Conservation (phyloP, 2,888 invertebrate species). For the Drosophila aldrichi region DNA sequence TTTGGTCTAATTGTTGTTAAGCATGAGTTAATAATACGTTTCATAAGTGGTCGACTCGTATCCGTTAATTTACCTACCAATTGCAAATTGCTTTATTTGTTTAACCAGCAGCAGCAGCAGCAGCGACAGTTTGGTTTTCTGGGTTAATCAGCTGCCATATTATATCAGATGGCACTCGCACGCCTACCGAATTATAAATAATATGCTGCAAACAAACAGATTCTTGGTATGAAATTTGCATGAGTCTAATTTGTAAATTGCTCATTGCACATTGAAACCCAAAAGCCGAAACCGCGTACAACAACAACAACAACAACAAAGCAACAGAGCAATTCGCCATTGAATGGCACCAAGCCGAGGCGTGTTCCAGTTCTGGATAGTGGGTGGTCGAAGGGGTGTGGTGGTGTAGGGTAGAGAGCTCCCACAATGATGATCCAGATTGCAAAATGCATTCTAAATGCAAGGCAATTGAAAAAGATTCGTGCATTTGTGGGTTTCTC, state of each 20-base stretch:
- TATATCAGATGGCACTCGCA: conserved; percentile 26
- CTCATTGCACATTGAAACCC: conserved; percentile 57
- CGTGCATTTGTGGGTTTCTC: conserved; percentile 44
- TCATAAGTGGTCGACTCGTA: background rate
- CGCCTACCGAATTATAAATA: conserved; percentile 40
- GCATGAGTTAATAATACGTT: conserved; percentile 15
- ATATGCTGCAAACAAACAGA: conserved; percentile 63
- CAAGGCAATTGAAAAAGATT: conserved; percentile 75
- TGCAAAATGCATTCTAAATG: conserved; percentile 64
- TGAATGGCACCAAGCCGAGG: conserved; percentile 46
- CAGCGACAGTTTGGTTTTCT: conserved; percentile 41
- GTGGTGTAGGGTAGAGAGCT: conserved; percentile 1
- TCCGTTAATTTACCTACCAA: background rate
- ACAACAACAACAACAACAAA: conserved; percentile 23
- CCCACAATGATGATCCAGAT: conserved; percentile 61
- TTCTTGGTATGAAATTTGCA: conserved; percentile 61
- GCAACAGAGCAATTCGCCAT: conserved; percentile 50
- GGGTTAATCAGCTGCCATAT: conserved; percentile 65
- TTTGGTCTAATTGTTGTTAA: conserved; percentile 11
- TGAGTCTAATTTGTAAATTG: conserved; percentile 83
- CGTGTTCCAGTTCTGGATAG: conserved; percentile 27
- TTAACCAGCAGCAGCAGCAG: conserved; percentile 29
- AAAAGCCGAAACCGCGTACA: conserved; percentile 54
- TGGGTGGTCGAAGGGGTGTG: background rate
- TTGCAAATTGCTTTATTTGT: conserved; percentile 38